phyloP scores from a whole-genome alignment of 2,888 invertebrate species.

The Athrips mouffetella region DNA sequence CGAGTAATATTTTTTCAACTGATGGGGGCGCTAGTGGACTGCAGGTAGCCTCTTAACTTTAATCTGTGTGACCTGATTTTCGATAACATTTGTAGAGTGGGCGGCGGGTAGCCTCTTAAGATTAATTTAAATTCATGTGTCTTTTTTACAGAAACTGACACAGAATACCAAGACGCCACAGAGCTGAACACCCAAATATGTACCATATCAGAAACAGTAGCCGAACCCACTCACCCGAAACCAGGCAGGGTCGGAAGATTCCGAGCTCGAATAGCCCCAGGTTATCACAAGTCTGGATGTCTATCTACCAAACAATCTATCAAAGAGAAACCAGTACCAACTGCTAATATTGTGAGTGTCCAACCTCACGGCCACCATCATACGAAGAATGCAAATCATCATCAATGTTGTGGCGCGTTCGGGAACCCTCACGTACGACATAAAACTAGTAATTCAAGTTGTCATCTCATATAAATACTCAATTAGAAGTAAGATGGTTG shows the following conservation, averaged over 20 bases:
- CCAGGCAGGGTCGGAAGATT: constrained; percentile 63
- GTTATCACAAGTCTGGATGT: constrained; percentile 47
- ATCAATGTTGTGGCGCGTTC: constrained; percentile 73
- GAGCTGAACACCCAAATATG: constrained; percentile 44
- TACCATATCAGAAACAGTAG: constrained; percentile 38
- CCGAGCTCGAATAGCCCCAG: constrained; percentile 60
- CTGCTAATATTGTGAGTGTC: constrained; percentile 39
- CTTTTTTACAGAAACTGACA: constrained; percentile 55
- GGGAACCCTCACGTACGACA: constrained; percentile 70
- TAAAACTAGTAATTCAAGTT: constrained; percentile 61
- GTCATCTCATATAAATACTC: constrained; percentile 56
- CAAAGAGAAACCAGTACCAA: constrained; percentile 38
- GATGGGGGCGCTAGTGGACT: no score
- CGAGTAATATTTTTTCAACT: no score
- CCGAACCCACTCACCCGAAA: constrained; percentile 42
- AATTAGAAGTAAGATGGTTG: not conserved
- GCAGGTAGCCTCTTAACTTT: no score
- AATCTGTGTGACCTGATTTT: no score
- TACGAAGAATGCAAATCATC: constrained; percentile 67
- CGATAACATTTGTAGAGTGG: no score
- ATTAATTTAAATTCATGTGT: not conserved
- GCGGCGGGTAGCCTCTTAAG: not conserved
- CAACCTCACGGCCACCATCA: constrained; percentile 68
- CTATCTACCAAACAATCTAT: constrained; percentile 42
- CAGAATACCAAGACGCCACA: constrained; percentile 61